phyloP scores from a whole-genome alignment of 1,140 invertebrate genomes.

The Zaprionus lachaisei region DNA sequence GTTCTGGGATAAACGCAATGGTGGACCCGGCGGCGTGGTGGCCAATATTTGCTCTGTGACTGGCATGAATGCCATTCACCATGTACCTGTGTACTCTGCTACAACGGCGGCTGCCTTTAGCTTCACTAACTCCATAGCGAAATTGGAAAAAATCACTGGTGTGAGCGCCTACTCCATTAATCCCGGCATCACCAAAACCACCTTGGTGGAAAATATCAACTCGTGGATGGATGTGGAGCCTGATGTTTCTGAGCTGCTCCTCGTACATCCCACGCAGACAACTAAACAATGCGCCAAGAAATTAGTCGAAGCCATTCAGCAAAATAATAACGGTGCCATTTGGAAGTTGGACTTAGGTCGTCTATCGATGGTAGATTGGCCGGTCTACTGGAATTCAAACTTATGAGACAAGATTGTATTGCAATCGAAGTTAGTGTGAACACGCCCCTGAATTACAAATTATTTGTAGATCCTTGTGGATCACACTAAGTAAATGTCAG shows the following conservation, averaged over 20 bases:
- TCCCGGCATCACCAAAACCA: constrained; percentile 65
- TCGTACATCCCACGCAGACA: constrained; percentile 59
- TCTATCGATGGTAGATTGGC: constrained; percentile 60
- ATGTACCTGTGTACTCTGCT: constrained; percentile 84
- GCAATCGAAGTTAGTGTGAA: too few species aligned
- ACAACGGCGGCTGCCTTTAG: constrained; percentile 85
- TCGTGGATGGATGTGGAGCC: constrained; percentile 74
- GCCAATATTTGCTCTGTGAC: constrained; percentile 88
- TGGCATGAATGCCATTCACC: constrained; percentile 84
- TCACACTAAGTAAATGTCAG: too few species aligned
- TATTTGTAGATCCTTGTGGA: too few species aligned
- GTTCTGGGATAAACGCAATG: constrained; percentile 86
- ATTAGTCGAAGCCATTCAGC: constrained; percentile 73
- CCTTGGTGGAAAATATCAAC: constrained; percentile 66
- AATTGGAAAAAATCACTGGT: constrained; percentile 60
- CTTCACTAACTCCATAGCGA: constrained; percentile 83
- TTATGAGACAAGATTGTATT: constrained; percentile 43
- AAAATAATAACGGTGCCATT: constrained; percentile 73
- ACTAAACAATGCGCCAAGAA: constrained; percentile 57
- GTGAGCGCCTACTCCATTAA: constrained; percentile 68
- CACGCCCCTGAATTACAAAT: too few species aligned
- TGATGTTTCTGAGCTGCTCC: constrained; percentile 55
- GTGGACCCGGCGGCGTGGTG: constrained; percentile 87
- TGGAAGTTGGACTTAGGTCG: constrained; percentile 71
- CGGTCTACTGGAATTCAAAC: constrained; percentile 65